Evolutionary conservation across 2,797 vertebrate genomes (phyloP), one percentile per base, ranked within the genome.

Genomic region (Coregonus ussuriensis): DNA sequence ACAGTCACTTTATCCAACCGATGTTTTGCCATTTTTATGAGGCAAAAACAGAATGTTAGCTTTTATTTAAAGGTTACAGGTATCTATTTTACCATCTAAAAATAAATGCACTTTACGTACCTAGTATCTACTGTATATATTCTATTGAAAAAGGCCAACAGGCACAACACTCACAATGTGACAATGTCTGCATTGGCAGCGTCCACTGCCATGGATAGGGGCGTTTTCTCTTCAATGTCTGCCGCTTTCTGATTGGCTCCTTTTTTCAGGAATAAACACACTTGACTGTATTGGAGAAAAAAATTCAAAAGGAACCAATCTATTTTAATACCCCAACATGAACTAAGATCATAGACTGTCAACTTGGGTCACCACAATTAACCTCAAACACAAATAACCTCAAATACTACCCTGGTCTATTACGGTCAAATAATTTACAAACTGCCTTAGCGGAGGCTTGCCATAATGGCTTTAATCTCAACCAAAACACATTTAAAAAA

Each of bases 181-280:
- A 99, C 98, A 1, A 99, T 99, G 81, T 99, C 98, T 6, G 98
- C 98, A 66, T 99, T 99, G 83, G 98, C 98, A 0, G 98, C 97
- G 74, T 99, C 97, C 84, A 99, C 95, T 0, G 98, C 98, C 76
- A 99, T 96, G 33, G 91, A 94, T 79, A 99, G 79, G 0, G 98
- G 98, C 6, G 97, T 98, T 86, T 97, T 98, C 83, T 96, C 96
- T 47, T 97, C 95, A 35, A 97, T 95, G 83, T 99, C 98, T 25
- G 96, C 92, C 69, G 98, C 98, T 37, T 98, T 98, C 85, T 99
- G 98, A 92, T 98, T 98, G 76, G 98, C 98, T 91, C 98, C 98
- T 90, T 97, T 93, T 92, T 99, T 99, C 80, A 99, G 89, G 89
- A 99, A 99, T 83, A 99, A 95, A 91, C 98, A 99, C 69, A 99